Percentiles rank a stretch among this genome's conserved stretches.
These are phyloP conservation scores for Prionailurus bengalensis DNA, from an alignment of 2,113 vertebrate species.

Conservation along the genomic window DNA sequence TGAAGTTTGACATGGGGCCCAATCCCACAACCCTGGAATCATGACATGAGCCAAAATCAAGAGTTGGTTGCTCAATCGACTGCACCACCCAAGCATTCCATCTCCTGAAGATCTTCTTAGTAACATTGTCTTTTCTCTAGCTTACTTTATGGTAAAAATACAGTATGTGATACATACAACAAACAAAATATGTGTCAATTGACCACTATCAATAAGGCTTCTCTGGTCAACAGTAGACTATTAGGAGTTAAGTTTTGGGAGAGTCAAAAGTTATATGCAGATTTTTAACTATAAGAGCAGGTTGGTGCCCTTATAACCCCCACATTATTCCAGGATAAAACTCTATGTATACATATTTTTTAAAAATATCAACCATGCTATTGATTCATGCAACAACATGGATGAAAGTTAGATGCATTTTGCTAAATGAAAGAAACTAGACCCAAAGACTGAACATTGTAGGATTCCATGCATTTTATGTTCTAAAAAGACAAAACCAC, in stretches of 20 bases:
- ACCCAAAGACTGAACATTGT: neutral
- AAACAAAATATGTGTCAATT: neutral
- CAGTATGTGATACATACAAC: neutral
- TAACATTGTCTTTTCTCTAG: neutral
- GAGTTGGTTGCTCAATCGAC: too few species aligned
- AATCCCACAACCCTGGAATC: neutral
- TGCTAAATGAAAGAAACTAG: neutral
- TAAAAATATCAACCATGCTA: too few species aligned
- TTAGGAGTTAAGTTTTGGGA: neutral
- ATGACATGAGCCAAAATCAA: neutral
- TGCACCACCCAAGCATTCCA: neutral
- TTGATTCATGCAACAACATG: neutral
- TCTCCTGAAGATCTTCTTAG: neutral
- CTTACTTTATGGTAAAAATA: neutral
- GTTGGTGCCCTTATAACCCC: neutral
- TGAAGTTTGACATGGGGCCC: neutral
- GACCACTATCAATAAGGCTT: neutral
- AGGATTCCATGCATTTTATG: neutral
- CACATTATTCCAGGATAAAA: neutral
- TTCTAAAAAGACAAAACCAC: neutral
- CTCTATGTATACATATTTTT: neutral
- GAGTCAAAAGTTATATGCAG: neutral
- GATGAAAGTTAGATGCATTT: neutral
- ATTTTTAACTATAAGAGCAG: neutral
- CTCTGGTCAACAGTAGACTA: neutral